Base-by-base conservation (phyloP, 2,113 vertebrate species). In the Notothenia rossii region DNA sequence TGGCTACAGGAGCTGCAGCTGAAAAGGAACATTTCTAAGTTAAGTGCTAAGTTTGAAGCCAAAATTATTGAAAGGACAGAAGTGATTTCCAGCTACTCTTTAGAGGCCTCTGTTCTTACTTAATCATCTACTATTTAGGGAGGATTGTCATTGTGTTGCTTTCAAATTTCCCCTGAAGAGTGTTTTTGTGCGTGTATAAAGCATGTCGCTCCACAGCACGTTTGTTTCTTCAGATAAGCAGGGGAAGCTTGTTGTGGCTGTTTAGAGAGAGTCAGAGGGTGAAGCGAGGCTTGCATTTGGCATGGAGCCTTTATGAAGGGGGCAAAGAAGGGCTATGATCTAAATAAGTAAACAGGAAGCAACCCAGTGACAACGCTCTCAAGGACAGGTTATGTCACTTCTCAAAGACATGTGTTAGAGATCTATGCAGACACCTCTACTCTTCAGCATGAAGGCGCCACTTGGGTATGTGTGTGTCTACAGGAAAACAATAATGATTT, bases 401-500 rank as follows among this genome's bases (percentile, higher is more conserved):
- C 46, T 68, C 29, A 62, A 20, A 56, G 58, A 49, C 40, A 29
- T 79, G 43, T 17, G 40, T 49, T 72, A 60, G 82, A 75, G 72
- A 58, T 82, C 70, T 61, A 10, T 75, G 9, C 45, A 79, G 79
- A 67, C 22, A 48, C 75, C 81, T 81, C 67, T 72, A 59, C 73
- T 79, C 51, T 18, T 70, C 74, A 86, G 54, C 79, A 84, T 92
- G 77, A 86, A 81, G 48, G 79, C 77, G 15, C 77, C 69, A 1
- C 50, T 55, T 8, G 84, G 88, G 87, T 89, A 87, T 20, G 1
- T 48, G 18, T 49, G 15, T 29, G 2, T 65, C 2, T 2, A 29
- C 5, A 17, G 33, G 17, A 9, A 48, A 29, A 49, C 20, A 49
- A 10, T 40, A 8, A 40, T 25, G 13, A 25, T 49, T 20, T 49